These are phyloP conservation scores for Pseudois nayaur DNA, from an alignment of 2,113 vertebrate genomes.

Conservation along the genomic window DNA sequence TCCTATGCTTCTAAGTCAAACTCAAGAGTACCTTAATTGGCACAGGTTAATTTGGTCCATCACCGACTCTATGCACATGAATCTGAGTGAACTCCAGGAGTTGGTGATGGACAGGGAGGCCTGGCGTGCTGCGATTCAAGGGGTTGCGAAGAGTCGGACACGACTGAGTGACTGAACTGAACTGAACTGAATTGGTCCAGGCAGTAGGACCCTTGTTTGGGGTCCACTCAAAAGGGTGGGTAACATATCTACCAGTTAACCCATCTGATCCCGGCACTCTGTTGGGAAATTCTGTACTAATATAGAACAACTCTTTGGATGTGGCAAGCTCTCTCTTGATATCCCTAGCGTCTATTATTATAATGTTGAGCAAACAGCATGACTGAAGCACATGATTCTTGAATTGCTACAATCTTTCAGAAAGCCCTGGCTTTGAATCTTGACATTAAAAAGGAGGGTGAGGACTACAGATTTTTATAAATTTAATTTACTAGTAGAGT, in stretches of 20 bases:
- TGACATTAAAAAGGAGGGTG: not conserved
- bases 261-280: not conserved
- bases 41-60: not conserved
- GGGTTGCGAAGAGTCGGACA: rapidly evolving
- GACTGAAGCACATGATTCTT: not conserved
- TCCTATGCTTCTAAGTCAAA: not conserved
- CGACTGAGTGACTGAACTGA: too few species aligned
- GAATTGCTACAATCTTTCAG: not conserved
- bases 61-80: too few species aligned
- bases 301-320: not conserved
- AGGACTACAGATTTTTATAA: not conserved
- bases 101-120: too few species aligned
- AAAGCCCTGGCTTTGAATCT: not conserved
- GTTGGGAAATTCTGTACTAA: not conserved
- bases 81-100: too few species aligned
- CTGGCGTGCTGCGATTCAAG: too few species aligned
- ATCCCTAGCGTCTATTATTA: too few species aligned
- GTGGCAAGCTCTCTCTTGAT: not conserved
- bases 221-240: too few species aligned
- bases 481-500: not conserved
- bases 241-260: not conserved
- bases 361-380: too few species aligned
- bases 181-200: not conserved
- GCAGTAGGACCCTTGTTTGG: not conserved
- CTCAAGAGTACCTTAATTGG: not conserved